These are phyloP conservation scores for Empis livida DNA, from an alignment of 2,888 invertebrate species.

Conservation along the genomic window DNA sequence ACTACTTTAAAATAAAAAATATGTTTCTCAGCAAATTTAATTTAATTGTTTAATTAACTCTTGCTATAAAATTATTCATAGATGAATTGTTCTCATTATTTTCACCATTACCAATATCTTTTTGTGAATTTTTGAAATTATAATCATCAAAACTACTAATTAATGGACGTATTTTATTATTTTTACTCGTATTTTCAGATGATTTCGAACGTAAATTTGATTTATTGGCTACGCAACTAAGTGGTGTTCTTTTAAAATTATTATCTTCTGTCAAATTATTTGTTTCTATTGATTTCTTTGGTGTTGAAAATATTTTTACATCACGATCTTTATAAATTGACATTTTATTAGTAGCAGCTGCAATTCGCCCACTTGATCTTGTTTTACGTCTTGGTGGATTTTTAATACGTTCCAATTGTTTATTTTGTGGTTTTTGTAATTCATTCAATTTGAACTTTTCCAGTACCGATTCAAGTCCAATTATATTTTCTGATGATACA, in stretches of 20 bases:
- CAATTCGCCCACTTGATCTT: not conserved
- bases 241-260: slow-evolving; percentile 8
- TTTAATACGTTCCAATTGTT: slow-evolving; percentile 6
- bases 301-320: not conserved
- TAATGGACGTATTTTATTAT: not conserved
- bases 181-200: slow-evolving; percentile 3
- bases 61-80: too few relatives aligned
- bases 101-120: too few relatives aligned
- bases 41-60: too few relatives aligned
- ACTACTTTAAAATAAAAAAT: too few relatives aligned
- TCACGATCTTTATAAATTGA: slow-evolving; percentile 8
- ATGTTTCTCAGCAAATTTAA: too few relatives aligned
- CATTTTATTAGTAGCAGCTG: not conserved
- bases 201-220: slow-evolving; percentile 9
- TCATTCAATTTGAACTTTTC: not conserved
- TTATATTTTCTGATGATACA: slow-evolving; percentile 1
- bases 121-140: too few relatives aligned
- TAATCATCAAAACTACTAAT: too few relatives aligned
- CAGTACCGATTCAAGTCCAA: slow-evolving; percentile 4
- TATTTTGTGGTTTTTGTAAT: slow-evolving; percentile 1
- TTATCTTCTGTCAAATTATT: not conserved
- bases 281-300: not conserved
- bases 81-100: too few relatives aligned
- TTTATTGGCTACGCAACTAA: slow-evolving; percentile 11
- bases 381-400: slow-evolving; percentile 1